Evolutionary conservation across 2,797 vertebrate genomes (phyloP), one percentile per base, ranked within the genome.

Genomic region (Gallirallus australis): DNA sequence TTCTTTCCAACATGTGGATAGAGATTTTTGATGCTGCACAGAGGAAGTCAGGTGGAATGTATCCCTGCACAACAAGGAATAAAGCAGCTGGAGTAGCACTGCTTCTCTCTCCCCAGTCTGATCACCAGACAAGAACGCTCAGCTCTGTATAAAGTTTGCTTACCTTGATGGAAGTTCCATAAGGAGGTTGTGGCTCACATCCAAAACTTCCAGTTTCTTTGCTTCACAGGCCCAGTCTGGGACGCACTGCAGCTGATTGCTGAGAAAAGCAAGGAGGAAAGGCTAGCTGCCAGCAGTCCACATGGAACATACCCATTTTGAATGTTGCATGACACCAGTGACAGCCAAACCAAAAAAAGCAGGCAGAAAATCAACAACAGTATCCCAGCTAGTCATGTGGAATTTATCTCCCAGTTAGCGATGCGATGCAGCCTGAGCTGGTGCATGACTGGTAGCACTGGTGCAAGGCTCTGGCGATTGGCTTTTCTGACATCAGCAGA

Each of bases 191-290:
- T 98, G 98, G 59, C 98, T 98, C 94, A 99, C 69, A 71, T 99
- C 98, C 97, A 99, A 94, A 98, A 99, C 97, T 98, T 99, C 99
- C 79, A 99, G 97, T 97, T 99, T 99, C 95, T 98, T 99, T 97
- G 99, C 98, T 98, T 99, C 99, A 97, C 99, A 99, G 89, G 99
- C 98, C 99, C 99, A 99, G 92, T 99, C 99, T 31, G 99, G 99
- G 82, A 99, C 94, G 94, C 98, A 98, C 86, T 99, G 99, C 95
- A 99, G 97, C 66, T 98, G 98, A 97, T 99, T 99, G 98, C 99
- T 99, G 96, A 95, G 96, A 97, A 97, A 86, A 96, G 66, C 56
- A 95, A 96, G 28, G 28, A 33, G 24, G 30, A 64, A 83, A 89
- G 86, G 31, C 52, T 86, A 89, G 48, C 79, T 33, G 82, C 1